Base-by-base conservation (phyloP, 2,888 invertebrate genomes). In the Caradrina kadenii region DNA sequence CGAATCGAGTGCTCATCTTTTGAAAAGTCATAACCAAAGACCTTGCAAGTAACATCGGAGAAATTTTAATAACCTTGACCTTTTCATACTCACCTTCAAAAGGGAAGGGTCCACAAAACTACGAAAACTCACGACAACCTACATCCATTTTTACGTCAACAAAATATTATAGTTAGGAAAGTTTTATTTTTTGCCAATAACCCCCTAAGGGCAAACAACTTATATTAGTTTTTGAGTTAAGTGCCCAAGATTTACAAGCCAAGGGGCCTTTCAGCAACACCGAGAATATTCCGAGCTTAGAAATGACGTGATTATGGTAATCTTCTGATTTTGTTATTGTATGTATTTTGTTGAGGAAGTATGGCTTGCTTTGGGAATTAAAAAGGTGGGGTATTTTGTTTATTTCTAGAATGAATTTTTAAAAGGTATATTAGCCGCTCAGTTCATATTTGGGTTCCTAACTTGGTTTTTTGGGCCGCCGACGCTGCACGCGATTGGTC, bases 191-290 rank as follows among this genome's bases (percentile, higher is more conserved):
- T 78, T 73, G 65, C 75, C 84, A 79, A 84, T 81, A 81, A 82
- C 76, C 79, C n/a, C 76, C 61, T 65, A 50, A 79, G 82, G 82
- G 77, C 69, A 62, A 56, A 68, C 77, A 88, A 88, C 83, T 89
- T 88, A 83, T 88, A 88, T 89, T 87, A 88, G 87, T 89, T 88
- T 78, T 68, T 62, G 70, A 81, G 83, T 82, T 84, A 80, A 85
- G 76, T 78, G 73, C 76, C 81, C 71, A 60, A 76, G 74, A 83
- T 75, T 79, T 72, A 68, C 63, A 78, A 73, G 79, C 55, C 45
- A 50, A 61, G 62, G 69, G 58, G 50, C 54, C 53, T 63, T 11
- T 31, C 55, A 11, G 19, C 49, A 50, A 60, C 74, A 69, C 71
- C 62, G 69, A 62, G 61, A 63, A 72, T 78, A 70, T 66, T 75